Evolutionary conservation across 2,113 vertebrate genomes (phyloP).

Genomic region (Cyprinodon variegatus): DNA sequence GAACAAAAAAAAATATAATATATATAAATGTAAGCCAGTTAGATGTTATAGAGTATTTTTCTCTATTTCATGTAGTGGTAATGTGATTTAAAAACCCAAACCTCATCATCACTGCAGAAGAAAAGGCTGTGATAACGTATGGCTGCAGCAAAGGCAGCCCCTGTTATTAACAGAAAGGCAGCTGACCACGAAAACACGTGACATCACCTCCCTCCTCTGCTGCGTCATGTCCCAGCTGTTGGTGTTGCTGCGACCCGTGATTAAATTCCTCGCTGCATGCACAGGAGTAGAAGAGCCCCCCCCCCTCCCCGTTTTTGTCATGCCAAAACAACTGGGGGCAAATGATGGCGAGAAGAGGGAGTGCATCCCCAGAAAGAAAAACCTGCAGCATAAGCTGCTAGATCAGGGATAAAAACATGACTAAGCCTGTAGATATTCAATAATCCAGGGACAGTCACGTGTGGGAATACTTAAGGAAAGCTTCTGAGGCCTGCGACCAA

Average conservation of each 20-base stretch:
- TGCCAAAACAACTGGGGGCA: constrained; percentile 32
- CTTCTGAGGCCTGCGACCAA: constrained; percentile 30
- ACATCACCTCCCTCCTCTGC: constrained; percentile 24
- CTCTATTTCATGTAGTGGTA: neutral
- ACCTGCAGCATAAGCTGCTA: constrained; percentile 3
- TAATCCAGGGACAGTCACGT: constrained; percentile 9
- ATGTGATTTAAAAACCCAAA: neutral
- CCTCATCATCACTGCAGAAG: neutral
- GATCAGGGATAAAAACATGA: constrained; percentile 28
- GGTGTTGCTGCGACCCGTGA: constrained; percentile 25
- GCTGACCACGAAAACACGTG: constrained; percentile 33
- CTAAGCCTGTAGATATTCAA: constrained; percentile 30
- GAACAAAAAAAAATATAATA: neutral
- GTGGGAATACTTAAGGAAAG: constrained; percentile 16
- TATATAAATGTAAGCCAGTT: no score
- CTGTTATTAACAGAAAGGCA: constrained; percentile 35
- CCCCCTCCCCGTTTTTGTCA: constrained; percentile 13
- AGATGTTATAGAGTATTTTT: no score
- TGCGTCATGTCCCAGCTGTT: constrained; percentile 2
- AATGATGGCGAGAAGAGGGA: constrained; percentile 10
- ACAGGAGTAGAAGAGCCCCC: constrained; percentile 17
- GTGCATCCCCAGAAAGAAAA: constrained; percentile 29
- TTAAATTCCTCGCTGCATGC: constrained; percentile 36
- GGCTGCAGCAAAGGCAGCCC: neutral
- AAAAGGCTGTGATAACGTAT: constrained; percentile 1